phyloP scores from a whole-genome alignment of 53 echinoderm and acorn worm genomes.

The Mesocentrotus franciscanus region DNA sequence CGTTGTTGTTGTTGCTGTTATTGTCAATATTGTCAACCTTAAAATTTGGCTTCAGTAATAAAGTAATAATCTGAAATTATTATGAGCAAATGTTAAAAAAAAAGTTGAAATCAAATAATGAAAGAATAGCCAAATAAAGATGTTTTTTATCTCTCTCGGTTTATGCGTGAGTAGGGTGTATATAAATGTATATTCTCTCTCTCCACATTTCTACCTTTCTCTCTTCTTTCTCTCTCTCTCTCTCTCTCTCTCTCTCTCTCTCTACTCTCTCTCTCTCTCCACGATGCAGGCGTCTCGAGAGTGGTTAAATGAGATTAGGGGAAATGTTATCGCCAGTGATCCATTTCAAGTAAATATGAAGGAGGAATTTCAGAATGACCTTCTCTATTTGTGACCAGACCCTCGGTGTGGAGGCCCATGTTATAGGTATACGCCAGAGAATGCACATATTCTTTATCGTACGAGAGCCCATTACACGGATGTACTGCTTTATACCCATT shows the following conservation, averaged over 20 bases:
- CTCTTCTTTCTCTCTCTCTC: no score
- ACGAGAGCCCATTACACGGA: background rate
- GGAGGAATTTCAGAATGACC: background rate
- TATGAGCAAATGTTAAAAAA: no score
- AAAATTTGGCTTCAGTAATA: no score
- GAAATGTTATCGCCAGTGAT: conserved; percentile 63
- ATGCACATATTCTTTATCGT: background rate
- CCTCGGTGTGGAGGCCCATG: background rate
- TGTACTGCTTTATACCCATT: background rate
- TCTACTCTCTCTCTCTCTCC: background rate
- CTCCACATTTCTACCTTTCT: background rate
- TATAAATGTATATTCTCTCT: background rate
- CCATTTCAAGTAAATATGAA: conserved; percentile 56
- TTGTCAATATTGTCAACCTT: no score
- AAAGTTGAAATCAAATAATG: no score
- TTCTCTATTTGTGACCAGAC: conserved; percentile 20
- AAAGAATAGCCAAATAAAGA: no score
- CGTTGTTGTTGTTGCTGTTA: no score
- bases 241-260: background rate
- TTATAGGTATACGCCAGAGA: background rate
- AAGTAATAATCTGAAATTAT: no score
- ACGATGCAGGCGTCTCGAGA: background rate
- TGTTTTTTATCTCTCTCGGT: no score
- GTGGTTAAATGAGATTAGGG: conserved; percentile 64
- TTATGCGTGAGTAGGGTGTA: no score